Conservation (phyloP, 2,113 vertebrate genomes). For the Gavia stellata region DNA sequence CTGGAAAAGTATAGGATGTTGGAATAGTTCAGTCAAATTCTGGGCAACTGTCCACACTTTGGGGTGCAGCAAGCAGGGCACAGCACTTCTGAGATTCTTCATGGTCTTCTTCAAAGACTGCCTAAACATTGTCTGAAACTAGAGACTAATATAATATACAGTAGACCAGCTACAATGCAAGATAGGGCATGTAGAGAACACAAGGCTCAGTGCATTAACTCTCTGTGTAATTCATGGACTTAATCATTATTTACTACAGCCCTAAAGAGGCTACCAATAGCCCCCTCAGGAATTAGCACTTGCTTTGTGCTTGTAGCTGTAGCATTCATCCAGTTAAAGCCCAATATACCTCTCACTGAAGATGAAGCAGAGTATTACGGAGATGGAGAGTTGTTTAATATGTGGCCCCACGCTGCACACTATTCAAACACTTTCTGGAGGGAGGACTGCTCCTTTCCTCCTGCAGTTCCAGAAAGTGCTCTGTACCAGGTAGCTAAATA, state of each 20-base stretch:
- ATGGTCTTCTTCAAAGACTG: background rate
- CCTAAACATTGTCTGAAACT: background rate
- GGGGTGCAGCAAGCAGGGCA: background rate
- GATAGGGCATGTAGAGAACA: background rate
- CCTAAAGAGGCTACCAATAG: slow-evolving; percentile 23
- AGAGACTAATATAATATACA: background rate
- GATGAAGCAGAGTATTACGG: background rate
- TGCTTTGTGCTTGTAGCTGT: background rate
- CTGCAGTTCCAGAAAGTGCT: background rate
- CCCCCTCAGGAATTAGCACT: slow-evolving; percentile 18
- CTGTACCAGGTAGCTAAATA: background rate
- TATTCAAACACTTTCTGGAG: background rate
- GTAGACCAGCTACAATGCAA: background rate
- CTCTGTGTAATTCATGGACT: slow-evolving; percentile 1
- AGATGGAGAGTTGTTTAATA: slow-evolving; percentile 22
- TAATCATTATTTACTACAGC: slow-evolving; percentile 41
- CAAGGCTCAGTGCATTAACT: background rate
- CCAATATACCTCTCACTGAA: slow-evolving; percentile 6
- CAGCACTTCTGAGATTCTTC: background rate
- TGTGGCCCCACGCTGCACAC: background rate
- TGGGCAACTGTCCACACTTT: background rate
- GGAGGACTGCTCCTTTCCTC: background rate
- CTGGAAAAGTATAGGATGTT: background rate
- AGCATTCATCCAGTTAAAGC: slow-evolving; percentile 17
- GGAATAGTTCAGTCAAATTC: background rate